These are phyloP conservation scores for Acrocephalus kingi DNA, from an alignment of 2,113 vertebrate species.

Conservation along the genomic window DNA sequence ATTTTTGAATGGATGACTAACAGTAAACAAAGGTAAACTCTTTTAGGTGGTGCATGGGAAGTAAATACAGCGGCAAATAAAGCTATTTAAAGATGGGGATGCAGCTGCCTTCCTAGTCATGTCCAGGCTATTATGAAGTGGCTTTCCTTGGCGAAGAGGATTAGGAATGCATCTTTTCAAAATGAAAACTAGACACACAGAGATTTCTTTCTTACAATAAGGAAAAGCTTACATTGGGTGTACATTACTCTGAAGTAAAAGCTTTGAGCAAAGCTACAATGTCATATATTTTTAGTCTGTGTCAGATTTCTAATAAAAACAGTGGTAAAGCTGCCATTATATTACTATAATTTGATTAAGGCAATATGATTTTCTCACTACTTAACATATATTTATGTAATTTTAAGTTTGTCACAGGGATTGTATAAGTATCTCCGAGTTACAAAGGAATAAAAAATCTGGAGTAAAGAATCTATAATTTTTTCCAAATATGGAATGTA, in stretches of 20 bases:
- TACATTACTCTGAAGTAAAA: background rate
- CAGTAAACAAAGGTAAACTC: background rate
- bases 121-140: background rate
- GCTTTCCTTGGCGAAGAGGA: conserved; percentile 35
- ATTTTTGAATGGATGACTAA: background rate
- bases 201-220: background rate
- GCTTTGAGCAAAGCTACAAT: background rate
- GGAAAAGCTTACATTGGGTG: background rate
- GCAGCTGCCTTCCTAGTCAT: background rate
- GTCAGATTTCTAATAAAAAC: background rate
- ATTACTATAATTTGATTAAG: background rate
- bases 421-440: background rate
- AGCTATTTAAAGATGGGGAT: background rate
- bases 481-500: background rate
- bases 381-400: background rate
- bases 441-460: background rate
- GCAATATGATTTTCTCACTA: background rate
- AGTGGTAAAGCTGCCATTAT: background rate
- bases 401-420: background rate
- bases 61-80: background rate
- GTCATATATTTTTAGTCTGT: background rate
- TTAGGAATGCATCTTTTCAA: conserved; percentile 14
- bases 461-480: background rate
- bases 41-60: background rate
- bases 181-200: conserved; percentile 4